phyloP scores from a whole-genome alignment of 2,888 invertebrate genomes.

The Drosophila infuscata region DNA sequence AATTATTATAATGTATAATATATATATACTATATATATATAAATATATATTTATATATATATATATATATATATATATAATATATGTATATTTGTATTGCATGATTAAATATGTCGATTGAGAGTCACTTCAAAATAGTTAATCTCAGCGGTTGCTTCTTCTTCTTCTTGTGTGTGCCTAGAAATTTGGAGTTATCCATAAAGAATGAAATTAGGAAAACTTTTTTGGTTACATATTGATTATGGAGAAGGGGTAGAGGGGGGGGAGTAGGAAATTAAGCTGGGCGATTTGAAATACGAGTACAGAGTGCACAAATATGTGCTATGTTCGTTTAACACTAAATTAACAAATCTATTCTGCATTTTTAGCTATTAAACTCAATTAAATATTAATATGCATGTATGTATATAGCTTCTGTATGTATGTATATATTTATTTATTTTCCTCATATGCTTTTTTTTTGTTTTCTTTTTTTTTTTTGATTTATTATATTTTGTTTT shows the following conservation, averaged over 20 bases:
- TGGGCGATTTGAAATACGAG: constrained; percentile 29
- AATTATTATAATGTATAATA: constrained; percentile 24
- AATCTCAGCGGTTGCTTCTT: constrained; percentile 1
- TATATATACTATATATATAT: constrained; percentile 20
- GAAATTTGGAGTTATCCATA: neutral
- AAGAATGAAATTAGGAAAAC: constrained; percentile 23
- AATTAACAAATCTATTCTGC: constrained; percentile 78
- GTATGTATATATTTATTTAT: constrained; percentile 31
- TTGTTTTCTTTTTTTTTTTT: constrained; percentile 19
- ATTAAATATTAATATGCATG: constrained; percentile 58
- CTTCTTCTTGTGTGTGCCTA: constrained; percentile 7
- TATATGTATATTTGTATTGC: constrained; percentile 29
- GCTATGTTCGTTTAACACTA: constrained; percentile 64
- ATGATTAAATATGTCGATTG: constrained; percentile 41
- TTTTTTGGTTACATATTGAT: neutral
- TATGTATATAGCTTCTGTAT: constrained; percentile 40
- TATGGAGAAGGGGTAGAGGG: neutral
- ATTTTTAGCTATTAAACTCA: constrained; percentile 72
- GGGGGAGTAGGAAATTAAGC: constrained; percentile 1
- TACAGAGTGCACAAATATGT: constrained; percentile 36
- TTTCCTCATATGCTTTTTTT: constrained; percentile 12
- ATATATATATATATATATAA: neutral
- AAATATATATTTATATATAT: neutral
- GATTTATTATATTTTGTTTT: constrained; percentile 19
- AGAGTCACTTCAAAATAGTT: constrained; percentile 40